phyloP scores from a whole-genome alignment of 2,888 invertebrate species.

The Tanaodytes sp. region DNA sequence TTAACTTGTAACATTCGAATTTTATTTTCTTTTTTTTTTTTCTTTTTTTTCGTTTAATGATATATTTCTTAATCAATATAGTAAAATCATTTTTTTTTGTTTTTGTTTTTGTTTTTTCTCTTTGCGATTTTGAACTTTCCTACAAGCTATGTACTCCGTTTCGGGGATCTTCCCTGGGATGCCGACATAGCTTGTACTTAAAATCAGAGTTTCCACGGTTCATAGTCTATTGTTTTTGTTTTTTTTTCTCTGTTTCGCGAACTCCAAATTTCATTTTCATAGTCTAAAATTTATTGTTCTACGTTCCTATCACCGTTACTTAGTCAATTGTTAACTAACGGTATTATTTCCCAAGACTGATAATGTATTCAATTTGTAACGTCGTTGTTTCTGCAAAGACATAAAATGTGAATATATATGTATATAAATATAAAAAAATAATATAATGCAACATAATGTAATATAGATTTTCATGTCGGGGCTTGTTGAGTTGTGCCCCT shows the following conservation, averaged over 20 bases:
- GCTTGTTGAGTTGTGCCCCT: conserved; percentile 43
- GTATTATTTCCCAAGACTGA: conserved; percentile 47
- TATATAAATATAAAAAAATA: conserved; percentile 4
- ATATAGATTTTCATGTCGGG: conserved; percentile 55
- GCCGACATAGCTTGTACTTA: too few species aligned
- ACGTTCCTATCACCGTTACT: too few species aligned
- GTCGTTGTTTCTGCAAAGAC: conserved; percentile 51
- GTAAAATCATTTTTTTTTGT: conserved; percentile 1
- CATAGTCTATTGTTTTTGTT: too few species aligned
- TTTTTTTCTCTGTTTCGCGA: too few species aligned
- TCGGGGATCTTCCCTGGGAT: too few species aligned
- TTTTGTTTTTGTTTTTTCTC: neutral
- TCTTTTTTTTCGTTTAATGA: conserved; percentile 20
- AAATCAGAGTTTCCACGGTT: too few species aligned
- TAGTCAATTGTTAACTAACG: too few species aligned
- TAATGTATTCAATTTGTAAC: conserved; percentile 4
- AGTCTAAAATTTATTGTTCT: too few species aligned
- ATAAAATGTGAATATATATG: conserved; percentile 16
- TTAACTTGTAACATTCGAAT: neutral
- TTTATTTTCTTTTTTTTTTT: conserved; percentile 25
- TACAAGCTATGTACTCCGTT: too few species aligned
- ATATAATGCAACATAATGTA: conserved; percentile 23
- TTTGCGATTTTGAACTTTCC: neutral
- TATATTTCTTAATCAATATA: conserved; percentile 40
- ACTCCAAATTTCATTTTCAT: too few species aligned